Percentiles rank a stretch among this genome's conserved stretches.
phyloP scores from a whole-genome alignment of 2,888 invertebrate species.

The Tipula unca region DNA sequence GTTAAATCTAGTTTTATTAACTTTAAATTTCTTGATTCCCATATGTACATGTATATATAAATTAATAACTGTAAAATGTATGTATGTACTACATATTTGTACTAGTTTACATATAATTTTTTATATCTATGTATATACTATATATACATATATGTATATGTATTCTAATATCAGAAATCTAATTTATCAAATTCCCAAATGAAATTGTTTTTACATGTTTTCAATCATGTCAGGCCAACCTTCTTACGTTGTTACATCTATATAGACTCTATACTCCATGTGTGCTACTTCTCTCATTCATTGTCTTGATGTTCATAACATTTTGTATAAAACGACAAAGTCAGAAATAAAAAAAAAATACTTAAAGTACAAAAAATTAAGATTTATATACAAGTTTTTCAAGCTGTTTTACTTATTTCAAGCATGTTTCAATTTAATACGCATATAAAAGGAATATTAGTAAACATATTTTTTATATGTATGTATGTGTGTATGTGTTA shows the following conservation, averaged over 20 bases:
- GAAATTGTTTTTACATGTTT: neutral
- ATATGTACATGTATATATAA: neutral
- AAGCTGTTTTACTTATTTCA: neutral
- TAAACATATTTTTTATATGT: neutral
- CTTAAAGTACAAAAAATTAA: neutral
- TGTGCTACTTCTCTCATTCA: neutral
- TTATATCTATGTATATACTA: neutral
- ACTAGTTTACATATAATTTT: neutral
- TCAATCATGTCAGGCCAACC: neutral
- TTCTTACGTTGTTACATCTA: neutral
- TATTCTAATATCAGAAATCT: neutral
- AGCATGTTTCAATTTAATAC: neutral
- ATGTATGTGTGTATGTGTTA: neutral
- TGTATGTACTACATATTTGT: neutral
- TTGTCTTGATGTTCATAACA: neutral
- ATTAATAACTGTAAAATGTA: neutral
- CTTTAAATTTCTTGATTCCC: neutral
- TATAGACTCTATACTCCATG: neutral
- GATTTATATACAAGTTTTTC: slow-evolving; percentile 2
- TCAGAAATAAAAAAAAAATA: neutral
- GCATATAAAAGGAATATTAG: slow-evolving; percentile 14
- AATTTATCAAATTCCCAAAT: neutral
- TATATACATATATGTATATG: too few species aligned
- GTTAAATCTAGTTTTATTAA: neutral
- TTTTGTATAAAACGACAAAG: neutral